phyloP scores from a whole-genome alignment of 2,113 vertebrate genomes.

The Oreochromis tanganicae region DNA sequence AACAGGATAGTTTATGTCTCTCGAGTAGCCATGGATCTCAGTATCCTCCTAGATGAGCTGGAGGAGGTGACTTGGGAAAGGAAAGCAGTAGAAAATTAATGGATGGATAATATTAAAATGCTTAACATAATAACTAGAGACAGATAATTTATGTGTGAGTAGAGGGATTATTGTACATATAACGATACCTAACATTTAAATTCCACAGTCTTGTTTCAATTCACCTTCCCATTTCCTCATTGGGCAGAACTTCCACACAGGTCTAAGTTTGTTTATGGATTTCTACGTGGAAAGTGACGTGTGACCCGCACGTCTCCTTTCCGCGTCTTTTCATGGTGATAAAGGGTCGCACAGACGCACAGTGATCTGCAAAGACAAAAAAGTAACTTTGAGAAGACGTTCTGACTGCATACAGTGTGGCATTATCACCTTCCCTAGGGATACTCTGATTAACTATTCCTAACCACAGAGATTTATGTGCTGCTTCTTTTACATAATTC shows the following conservation, averaged over 20 bases:
- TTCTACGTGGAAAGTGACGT: background rate
- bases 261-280: background rate
- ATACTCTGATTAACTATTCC: slow-evolving; percentile 61
- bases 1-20: background rate
- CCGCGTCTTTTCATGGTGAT: background rate
- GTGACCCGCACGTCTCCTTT: background rate
- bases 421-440: slow-evolving; percentile 51
- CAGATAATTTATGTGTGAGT: rapidly evolving
- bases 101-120: background rate
- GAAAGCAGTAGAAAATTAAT: background rate
- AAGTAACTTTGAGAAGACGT: slow-evolving; percentile 32
- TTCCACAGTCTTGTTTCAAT: background rate
- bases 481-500: slow-evolving; percentile 64
- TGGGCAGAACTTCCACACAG: background rate
- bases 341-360: background rate
- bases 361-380: background rate
- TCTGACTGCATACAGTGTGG: slow-evolving; percentile 6
- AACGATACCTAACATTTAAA: background rate
- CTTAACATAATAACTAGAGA: background rate
- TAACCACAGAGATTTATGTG: slow-evolving; percentile 55
- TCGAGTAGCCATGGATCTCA: background rate
- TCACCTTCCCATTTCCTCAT: background rate
- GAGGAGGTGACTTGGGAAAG: background rate
- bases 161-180: background rate
- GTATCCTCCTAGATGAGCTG: background rate